Conservation (phyloP, 2,888 invertebrate species). For the Beris chalybata region DNA sequence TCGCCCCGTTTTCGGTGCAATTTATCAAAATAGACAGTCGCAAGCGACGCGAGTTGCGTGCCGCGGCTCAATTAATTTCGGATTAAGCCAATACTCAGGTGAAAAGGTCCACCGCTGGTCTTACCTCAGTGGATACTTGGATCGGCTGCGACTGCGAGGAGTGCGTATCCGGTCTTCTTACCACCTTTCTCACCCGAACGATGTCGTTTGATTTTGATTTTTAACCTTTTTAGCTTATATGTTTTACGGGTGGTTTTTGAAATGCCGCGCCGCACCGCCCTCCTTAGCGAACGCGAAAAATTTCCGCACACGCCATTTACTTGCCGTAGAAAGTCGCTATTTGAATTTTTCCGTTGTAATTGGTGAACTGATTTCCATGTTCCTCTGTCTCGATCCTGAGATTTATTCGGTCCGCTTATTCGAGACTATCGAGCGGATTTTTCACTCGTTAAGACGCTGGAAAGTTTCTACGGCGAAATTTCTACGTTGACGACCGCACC, state of each 20-base stretch:
- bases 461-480: constrained; percentile 11
- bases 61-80: constrained; percentile 44
- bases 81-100: constrained; percentile 43
- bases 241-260: neutral
- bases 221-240: neutral
- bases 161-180: too few species aligned
- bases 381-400: constrained; percentile 39
- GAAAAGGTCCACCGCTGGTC: constrained; percentile 30
- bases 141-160: too few species aligned
- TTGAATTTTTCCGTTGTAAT: constrained; percentile 26
- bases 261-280: neutral
- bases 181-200: too few species aligned
- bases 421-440: neutral
- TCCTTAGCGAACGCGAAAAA: constrained; percentile 2
- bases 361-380: constrained; percentile 42
- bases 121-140: neutral
- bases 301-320: constrained; percentile 24
- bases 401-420: constrained; percentile 19
- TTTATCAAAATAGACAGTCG: constrained; percentile 45
- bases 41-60: constrained; percentile 42
- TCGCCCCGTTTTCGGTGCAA: constrained; percentile 39
- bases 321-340: constrained; percentile 24
- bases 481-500: neutral
- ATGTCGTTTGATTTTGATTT: neutral
- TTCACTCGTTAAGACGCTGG: constrained; percentile 21